Evolutionary conservation across 2,888 invertebrate genomes (phyloP), one percentile per base, ranked within the genome.

Genomic region (Esperia sulphurella): DNA sequence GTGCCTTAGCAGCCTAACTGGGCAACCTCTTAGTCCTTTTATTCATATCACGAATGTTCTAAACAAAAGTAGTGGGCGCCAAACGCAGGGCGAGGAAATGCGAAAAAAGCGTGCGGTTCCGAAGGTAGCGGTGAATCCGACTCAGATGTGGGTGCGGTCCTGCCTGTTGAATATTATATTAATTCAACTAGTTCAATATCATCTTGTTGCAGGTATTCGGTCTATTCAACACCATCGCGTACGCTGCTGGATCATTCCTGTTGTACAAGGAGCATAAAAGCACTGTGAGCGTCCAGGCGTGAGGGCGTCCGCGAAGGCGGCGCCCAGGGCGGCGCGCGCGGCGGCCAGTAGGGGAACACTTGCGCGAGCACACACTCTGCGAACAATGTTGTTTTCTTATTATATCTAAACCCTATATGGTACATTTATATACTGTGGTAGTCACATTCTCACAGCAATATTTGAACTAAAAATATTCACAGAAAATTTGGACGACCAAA

Each of bases 161-260:
- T n/a, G n/a, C n/a, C n/a, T n/a, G n/a, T n/a, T n/a, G n/a, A n/a
- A n/a, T n/a, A n/a, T n/a, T n/a, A n/a, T n/a, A n/a, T n/a, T n/a
- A n/a, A n/a, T n/a, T n/a, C n/a, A n/a, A n/a, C n/a, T n/a, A n/a
- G n/a, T n/a, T n/a, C n/a, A n/a, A 21, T 21, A 21, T 21, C 62
- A 83, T 86, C 57, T 61, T 58, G 6, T 13, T 83, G 10, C 85
- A 95, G 95, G 92, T 93, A 45, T 96, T 97, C 72, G 96, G 95
- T 50, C 76, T 97, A 38, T 92, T 97, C 82, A 96, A 96, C 81
- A 94, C 94, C 41, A 64, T 94, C 46, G 95, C 93, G 21, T 97
- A 97, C 68, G 95, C 91, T 33, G 93, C 92, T 52, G 95, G 95
- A 58, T 84, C 95, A 28, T 95, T 93, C 81, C 91, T 96, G 68